A percentile compares a stretch with the other conserved stretches of the same genome.
Evolutionary conservation across 2,888 invertebrate species (phyloP).

Genomic region (Dioctria rufipes): DNA sequence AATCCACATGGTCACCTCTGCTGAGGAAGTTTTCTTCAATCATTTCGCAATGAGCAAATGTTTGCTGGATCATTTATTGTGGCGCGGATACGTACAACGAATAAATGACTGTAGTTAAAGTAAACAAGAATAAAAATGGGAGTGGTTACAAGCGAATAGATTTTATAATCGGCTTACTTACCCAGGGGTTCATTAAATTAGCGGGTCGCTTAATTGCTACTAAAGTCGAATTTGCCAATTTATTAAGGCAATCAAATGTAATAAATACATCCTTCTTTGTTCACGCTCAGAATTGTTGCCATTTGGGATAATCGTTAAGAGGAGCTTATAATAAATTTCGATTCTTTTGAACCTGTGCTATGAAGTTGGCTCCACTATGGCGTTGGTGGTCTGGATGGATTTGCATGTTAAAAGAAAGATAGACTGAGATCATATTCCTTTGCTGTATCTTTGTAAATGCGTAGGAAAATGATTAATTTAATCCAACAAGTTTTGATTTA

Average conservation of each 20-base stretch:
- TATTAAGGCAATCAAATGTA: constrained; percentile 37
- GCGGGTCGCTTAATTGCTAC: constrained; percentile 14
- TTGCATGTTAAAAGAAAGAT: no score
- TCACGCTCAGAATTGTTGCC: constrained; percentile 20
- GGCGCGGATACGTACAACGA: neutral
- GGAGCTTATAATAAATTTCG: constrained; percentile 37
- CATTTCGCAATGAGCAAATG: constrained; percentile 42
- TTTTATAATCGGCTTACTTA: constrained; percentile 15
- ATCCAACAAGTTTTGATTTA: no score
- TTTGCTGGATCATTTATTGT: constrained; percentile 23
- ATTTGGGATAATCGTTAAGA: constrained; percentile 31
- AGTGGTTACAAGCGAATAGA: constrained; percentile 27
- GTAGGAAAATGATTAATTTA: no score
- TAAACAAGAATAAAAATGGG: neutral
- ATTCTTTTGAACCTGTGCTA: constrained; percentile 29
- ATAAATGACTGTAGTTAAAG: no score
- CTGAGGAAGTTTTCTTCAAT: constrained; percentile 22
- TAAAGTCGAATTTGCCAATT: constrained; percentile 23
- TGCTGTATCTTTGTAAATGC: no score
- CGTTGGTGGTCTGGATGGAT: constrained; percentile 3
- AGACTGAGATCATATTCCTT: no score
- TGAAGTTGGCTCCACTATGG: neutral
- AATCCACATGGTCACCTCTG: neutral
- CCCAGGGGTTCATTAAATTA: constrained; percentile 26
- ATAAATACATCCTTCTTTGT: constrained; percentile 32